Evolutionary conservation across 2,797 vertebrate species (phyloP), one percentile per base, ranked within the genome.

Genomic region (Harpagifer antarcticus): DNA sequence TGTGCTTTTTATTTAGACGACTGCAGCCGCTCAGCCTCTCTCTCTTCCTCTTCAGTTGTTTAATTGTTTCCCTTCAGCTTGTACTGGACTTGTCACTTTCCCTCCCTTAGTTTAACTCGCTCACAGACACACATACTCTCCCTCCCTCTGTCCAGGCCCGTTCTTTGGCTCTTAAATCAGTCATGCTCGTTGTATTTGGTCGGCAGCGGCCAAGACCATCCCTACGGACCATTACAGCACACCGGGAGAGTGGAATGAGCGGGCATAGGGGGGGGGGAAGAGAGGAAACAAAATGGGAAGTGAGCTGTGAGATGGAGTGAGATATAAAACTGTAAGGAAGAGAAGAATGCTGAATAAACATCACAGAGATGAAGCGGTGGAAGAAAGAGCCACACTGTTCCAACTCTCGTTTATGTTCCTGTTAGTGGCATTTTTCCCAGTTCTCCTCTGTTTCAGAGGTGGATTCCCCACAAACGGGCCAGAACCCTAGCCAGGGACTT

Each of bases 401-500:
- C 23, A 61, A 68, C 58, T 74, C 65, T 61, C 47, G 58, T 68
- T 71, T 74, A 53, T 67, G 55, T 83, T 79, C 19, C 53, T 31
- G 57, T 72, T 60, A 20, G 59, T 82, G 85, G 78, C 67, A 57
- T 37, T 54, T 13, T 49, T 82, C 76, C 78, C 76, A 49, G 57
- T 47, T 65, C 56, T 87, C 50, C 59, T 78, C 49, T 40, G 17
- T 79, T 87, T 76, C 49, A 78, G 69, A 65, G 61, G 76, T 67
- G 81, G 79, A 83, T 91, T 89, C 79, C 81, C 68, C 55, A 61
- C 78, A 85, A 37, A 49, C 50, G 49, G 76, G 80, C 77, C 74
- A 65, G 1, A 67, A 84, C 61, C 20, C 40, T 78, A 83, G 85
- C 84, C 84, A 84, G 88, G 88, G 88, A 91, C 90, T 92, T 89